These are phyloP conservation scores for Pteruthius melanotis DNA, from an alignment of 2,113 vertebrate species.

Conservation along the genomic window DNA sequence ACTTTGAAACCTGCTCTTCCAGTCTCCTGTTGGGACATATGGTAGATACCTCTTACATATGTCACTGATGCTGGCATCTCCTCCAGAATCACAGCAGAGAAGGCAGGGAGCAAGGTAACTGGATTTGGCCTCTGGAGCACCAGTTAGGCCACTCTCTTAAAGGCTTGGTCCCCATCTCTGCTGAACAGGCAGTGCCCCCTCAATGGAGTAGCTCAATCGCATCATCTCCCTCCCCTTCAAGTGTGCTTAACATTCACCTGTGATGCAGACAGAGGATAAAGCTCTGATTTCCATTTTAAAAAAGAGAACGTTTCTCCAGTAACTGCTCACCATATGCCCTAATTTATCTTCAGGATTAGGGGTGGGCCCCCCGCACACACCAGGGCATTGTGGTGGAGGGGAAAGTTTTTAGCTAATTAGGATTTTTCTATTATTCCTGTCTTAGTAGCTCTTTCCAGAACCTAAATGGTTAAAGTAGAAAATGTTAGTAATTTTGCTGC, in stretches of 20 bases:
- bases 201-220: neutral
- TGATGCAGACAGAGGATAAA: neutral
- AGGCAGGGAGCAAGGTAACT: neutral
- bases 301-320: neutral
- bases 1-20: neutral
- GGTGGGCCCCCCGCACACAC: neutral
- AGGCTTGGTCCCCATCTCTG: neutral
- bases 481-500: slow-evolving; percentile 69
- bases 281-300: neutral
- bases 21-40: rapidly evolving
- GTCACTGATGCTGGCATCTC: neutral
- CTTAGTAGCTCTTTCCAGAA: slow-evolving; percentile 52
- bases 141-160: neutral
- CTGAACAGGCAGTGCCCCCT: neutral
- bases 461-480: slow-evolving; percentile 68
- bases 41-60: neutral
- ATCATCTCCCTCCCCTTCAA: neutral
- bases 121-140: neutral
- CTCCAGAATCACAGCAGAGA: neutral
- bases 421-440: neutral
- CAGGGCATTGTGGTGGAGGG: neutral
- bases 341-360: neutral
- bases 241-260: neutral
- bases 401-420: neutral
- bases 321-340: neutral